Percentiles rank a stretch among this genome's conserved stretches.
These are phyloP conservation scores for Bursaphelenchus mucronatus DNA, from an alignment of 1,140 invertebrate genomes.

Conservation along the genomic window DNA sequence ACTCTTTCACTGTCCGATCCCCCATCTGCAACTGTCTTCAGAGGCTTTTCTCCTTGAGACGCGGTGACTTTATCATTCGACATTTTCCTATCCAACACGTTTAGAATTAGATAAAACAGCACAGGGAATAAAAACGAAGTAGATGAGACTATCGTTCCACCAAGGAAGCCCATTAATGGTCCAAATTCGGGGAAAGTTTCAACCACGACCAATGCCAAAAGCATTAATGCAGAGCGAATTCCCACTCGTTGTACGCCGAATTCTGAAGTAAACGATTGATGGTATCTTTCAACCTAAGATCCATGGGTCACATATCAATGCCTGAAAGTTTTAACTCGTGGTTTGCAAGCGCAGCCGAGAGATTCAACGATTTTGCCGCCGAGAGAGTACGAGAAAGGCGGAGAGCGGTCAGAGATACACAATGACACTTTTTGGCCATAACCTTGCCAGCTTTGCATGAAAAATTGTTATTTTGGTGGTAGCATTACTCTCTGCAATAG, in stretches of 20 bases:
- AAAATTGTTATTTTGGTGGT: too few species aligned
- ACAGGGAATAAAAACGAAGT: slow-evolving; percentile 7
- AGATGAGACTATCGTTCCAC: slow-evolving; percentile 12
- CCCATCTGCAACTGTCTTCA: background rate
- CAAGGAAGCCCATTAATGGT: slow-evolving; percentile 17
- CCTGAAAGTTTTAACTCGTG: too few species aligned
- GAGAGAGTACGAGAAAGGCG: too few species aligned
- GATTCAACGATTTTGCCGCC: too few species aligned
- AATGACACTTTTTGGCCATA: too few species aligned
- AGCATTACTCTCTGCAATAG: too few species aligned
- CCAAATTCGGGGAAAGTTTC: slow-evolving; percentile 10
- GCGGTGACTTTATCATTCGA: background rate
- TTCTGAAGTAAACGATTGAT: slow-evolving; percentile 17
- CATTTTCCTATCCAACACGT: slow-evolving; percentile 4
- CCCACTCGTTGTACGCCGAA: slow-evolving; percentile 14
- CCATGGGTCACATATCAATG: too few species aligned
- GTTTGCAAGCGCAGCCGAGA: too few species aligned
- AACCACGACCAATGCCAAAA: slow-evolving; percentile 10
- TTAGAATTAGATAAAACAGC: slow-evolving; percentile 7
- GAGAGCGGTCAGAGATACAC: too few species aligned
- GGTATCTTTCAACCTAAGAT: background rate
- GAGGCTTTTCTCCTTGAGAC: background rate
- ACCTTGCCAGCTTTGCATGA: too few species aligned
- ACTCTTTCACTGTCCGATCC: background rate
- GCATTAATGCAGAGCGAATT: slow-evolving; percentile 11